Evolutionary conservation across 2,797 vertebrate genomes (phyloP), one percentile per base, ranked within the genome.

Genomic region (Thaleichthys pacificus): DNA sequence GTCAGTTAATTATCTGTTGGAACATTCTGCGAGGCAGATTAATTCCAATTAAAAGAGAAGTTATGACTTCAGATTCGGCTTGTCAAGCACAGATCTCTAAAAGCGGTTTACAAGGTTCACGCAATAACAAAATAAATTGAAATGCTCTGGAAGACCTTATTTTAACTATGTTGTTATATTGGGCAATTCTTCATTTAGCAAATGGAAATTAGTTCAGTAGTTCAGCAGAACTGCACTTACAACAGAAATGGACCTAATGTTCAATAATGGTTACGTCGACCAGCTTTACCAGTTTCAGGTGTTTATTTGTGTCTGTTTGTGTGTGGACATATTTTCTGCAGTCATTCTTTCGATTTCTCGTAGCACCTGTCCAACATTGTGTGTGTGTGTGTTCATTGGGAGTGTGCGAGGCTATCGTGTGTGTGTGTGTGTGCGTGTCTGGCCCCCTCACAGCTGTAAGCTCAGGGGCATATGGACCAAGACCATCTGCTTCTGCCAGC

Each of bases 1-100:
- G 69, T 68, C 82, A 75, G 87, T 89, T 91, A 89, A 92, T 92
- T 92, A 93, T 91, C 87, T 91, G 80, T 85, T 68, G 75, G 14
- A 86, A 91, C 87, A 77, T 84, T 87, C 86, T 60, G 80, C 67
- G 7, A 81, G 82, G 89, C 85, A 86, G 85, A 89, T 90, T 89
- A 72, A 85, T 86, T 86, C 83, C 74, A 81, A 63, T 74, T 74
- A 77, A 60, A 73, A 73, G 72, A 73, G 61, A 76, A 74, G 80
- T 86, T 85, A 88, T 89, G 90, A 90, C 68, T 30, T 38, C 71
- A 68, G 30, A 73, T 82, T 83, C 73, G 11, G 76, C 85, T 83
- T 85, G 87, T 90, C 88, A 85, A 80, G 81, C 72, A 78, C 82
- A 80, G 86, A 86, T 93, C 84, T 89, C 77, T 42, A 79, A 73